Base-by-base conservation (phyloP, 2,888 invertebrate genomes). In the Rugalucina vietnamica region DNA sequence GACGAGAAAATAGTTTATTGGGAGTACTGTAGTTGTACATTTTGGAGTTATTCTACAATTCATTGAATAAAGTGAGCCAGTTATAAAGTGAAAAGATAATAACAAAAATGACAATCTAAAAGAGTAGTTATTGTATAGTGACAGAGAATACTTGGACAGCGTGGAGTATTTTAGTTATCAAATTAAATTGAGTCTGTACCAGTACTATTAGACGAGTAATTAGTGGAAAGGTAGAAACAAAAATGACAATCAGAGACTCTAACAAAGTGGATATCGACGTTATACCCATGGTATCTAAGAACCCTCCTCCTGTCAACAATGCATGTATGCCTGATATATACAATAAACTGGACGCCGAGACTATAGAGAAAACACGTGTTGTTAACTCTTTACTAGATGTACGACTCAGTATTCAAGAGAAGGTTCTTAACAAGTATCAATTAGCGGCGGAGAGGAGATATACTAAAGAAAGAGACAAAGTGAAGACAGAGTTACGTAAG, bases 271-370 rank as follows among this genome's bases (percentile, higher is more conserved):
- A 43, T 34, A 43, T 78, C n/a, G 84, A 73, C 5, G 72, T 81
- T 18, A 49, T 79, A n/a, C 78, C 82, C 2, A 65, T 72, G 49
- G 36, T 70, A 1, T 76, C 71, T 50, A 79, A 82, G 24, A 80
- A 78, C 14, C 75, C 92, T 0, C 92, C 92, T 0, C 92, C 92
- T 1, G 87, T 91, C 12, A 93, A 93, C 85, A 92, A 92, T 77
- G 91, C 91, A 0, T 89, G 91, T 77, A 79, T 91, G 76, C 92
- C 92, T 14, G 92, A 93, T 77, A 90, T 91, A 39, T 92, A 90
- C 80, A 92, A 91, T 84, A 89, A 90, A 39, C 85, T 92, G 76
- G 92, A 93, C 79, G 92, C 92, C 0, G 90, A 90, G 18, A 85
- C 89, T 12, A 90, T 91, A 27, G 91, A 92, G 82, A 89, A 85